A percentile compares a stretch with the other conserved stretches of the same genome.
These are phyloP conservation scores for mouse (Mus musculus) DNA, from an alignment of 2,113 vertebrate species.

Conservation along the genomic window GRCm39 chr14:77010001-77010500, in stretches of 20 bases:
- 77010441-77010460: slow-evolving; percentile 40
- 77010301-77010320: slow-evolving; percentile 45
- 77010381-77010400: slow-evolving; percentile 2
- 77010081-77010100: not conserved
- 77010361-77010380: slow-evolving; percentile 59
- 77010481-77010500: not conserved
- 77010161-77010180: not conserved
- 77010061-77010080: not conserved
- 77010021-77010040: not conserved
- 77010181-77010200: not conserved
- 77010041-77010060: not conserved
- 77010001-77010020: accelerated
- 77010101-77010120: not conserved
- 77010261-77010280: not conserved
- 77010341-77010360: slow-evolving; percentile 75
- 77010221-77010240: slow-evolving; percentile 11
- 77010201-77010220: not conserved
- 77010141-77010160: not conserved
- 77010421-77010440: slow-evolving; percentile 55
- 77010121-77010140: not conserved
- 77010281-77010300: slow-evolving; percentile 27
- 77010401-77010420: slow-evolving; percentile 48
- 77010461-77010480: slow-evolving; percentile 14
- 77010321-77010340: slow-evolving; percentile 47
- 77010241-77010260: slow-evolving; percentile 33